Conservation (phyloP, 2,888 invertebrate species). For the Meghimatium bilineatum region DNA sequence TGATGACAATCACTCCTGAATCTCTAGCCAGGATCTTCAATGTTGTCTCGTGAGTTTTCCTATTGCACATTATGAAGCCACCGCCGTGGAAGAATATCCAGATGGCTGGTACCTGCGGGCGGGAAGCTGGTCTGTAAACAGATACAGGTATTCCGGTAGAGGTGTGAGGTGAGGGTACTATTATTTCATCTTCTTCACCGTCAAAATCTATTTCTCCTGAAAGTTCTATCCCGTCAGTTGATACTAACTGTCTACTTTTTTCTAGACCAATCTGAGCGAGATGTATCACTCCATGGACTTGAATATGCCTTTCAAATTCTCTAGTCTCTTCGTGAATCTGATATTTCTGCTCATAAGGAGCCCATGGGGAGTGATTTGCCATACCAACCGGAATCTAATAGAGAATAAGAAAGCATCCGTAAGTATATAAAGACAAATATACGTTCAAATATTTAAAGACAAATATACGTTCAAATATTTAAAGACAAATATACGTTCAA, state of each 20-base stretch:
- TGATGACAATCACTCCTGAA: constrained; percentile 44
- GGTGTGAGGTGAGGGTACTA: constrained; percentile 30
- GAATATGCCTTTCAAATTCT: neutral
- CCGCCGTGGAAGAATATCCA: constrained; percentile 41
- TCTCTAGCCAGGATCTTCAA: constrained; percentile 27
- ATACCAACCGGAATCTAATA: neutral
- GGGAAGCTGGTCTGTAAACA: constrained; percentile 37
- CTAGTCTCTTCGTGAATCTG: constrained; percentile 28
- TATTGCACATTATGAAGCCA: constrained; percentile 16
- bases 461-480: too few species aligned
- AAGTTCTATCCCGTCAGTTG: neutral
- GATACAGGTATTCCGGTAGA: constrained; percentile 27
- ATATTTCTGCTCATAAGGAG: constrained; percentile 36
- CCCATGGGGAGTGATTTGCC: constrained; percentile 17
- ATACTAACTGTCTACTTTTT: neutral
- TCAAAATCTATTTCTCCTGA: constrained; percentile 24
- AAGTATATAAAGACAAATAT: too few species aligned
- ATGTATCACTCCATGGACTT: neutral
- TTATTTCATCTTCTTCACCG: constrained; percentile 30
- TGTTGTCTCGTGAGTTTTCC: neutral
- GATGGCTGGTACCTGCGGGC: constrained; percentile 19
- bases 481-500: too few species aligned
- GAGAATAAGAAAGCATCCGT: too few species aligned
- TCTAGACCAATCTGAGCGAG: constrained; percentile 23
- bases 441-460: too few species aligned